Conservation (phyloP, 1,140 invertebrate genomes). For the Mactra quadrangularis region DNA sequence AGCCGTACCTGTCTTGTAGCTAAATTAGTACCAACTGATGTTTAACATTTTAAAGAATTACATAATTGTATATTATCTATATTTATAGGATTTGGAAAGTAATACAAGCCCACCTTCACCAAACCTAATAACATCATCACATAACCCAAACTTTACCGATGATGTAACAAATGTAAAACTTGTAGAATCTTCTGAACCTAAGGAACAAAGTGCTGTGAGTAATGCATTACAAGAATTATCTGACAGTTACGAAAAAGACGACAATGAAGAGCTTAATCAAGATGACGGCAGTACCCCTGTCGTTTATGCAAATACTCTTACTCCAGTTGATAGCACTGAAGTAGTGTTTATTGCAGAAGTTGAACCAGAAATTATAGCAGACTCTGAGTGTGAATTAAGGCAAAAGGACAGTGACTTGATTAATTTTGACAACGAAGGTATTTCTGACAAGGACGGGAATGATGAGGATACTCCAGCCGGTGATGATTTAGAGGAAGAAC, state of each 20-base stretch:
- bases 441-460: background rate
- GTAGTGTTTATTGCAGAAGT: background rate
- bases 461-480: background rate
- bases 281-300: background rate
- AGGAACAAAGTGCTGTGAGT: constrained; percentile 8
- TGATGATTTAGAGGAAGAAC: constrained; percentile 48
- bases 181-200: background rate
- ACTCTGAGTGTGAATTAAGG: background rate
- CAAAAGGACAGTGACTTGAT: constrained; percentile 4
- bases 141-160: background rate
- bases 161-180: background rate
- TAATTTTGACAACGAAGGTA: constrained; percentile 34
- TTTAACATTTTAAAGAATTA: no score
- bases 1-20: no score
- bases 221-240: constrained; percentile 9
- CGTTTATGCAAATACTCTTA: constrained; percentile 4
- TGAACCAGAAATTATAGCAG: background rate
- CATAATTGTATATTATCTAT: no score
- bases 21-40: no score
- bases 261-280: background rate
- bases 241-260: constrained; percentile 17
- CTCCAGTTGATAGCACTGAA: background rate
- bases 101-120: background rate
- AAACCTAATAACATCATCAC: background rate
- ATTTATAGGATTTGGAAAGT: no score